Base-by-base conservation (phyloP, 2,888 invertebrate species). In the Acleris laterana region DNA sequence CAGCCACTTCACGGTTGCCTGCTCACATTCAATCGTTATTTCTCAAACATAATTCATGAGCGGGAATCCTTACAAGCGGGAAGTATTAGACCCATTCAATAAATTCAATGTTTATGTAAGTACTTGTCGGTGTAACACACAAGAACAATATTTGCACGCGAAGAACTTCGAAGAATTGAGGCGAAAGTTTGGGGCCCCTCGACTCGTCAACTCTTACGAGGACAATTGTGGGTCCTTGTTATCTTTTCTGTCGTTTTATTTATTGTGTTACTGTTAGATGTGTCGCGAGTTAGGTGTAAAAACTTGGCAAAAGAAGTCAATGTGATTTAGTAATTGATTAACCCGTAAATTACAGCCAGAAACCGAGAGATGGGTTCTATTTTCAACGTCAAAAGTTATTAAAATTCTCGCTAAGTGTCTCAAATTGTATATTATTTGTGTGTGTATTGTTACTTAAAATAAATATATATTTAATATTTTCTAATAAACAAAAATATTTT, bases 81-180 rank as follows among this genome's bases (percentile, higher is more conserved):
- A 17, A 44, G 46, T 11, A 46, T 57, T 57, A 57, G 42, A 22
- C 25, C 57, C 46, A 17, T 57, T 46, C 57, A 46, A 57, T 57
- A 57, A 57, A 57, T 25, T 57, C 25, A 46, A 57, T 57, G 17
- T 57, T 57, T 57, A 57, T 57, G 46, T 57, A 55, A 55, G 57
- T 46, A 57, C 46, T 57, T 46, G 53, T 38, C 53, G 55, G 42
- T 55, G 55, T 55, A 42, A 55, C 55, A 42, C 16, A 22, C 42
- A 55, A 55, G 55, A 55, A 55, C 55, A 55, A 55, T 55, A 55
- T 55, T 55, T 55, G 55, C 55, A 16, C 20, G 55, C 55, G 38
- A 42, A 55, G 55, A 42, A 55, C 20, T 55, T 55, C 20, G 55
- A 17, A 38, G 42, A 55, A 42, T 42, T 42, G 55, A 55, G 55